Evolutionary conservation across 1,140 invertebrate species (phyloP), one percentile per base, ranked within the genome.

Genomic region (Tetramorium parvispinum): DNA sequence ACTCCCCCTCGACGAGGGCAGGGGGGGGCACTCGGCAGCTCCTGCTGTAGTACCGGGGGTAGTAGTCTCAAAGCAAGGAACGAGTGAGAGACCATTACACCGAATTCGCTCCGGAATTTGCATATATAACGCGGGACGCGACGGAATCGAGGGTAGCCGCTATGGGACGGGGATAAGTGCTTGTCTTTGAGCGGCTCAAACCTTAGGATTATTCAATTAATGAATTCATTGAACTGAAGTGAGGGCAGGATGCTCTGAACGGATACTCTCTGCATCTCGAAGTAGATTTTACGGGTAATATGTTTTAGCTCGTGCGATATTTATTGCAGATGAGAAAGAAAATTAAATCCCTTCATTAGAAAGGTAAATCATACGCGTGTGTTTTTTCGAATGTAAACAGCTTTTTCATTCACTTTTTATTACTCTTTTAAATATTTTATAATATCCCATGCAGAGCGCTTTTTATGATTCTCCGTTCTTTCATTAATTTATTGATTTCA

Each of bases 171-270:
- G 81, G 75, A 91, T 86, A 88, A 89, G 89, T 85, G 85, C 68
- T 82, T 90, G 87, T 91, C 89, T 91, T 91, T 91, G 83, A 92
- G 86, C 89, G 79, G 68, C 86, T 90, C 76, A 83, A 85, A 85
- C 86, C 76, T 71, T 85, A 70, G 78, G 85, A 90, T 92, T 90
- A 92, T 91, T 89, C 86, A 85, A 89, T 91, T 92, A 92, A 91
- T 91, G 81, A 91, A 92, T 92, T 92, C 87, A 88, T 92, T 89
- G 85, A 87, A 86, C 65, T 21, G 65, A 13, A 55, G 10, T 27
- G 65, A 51, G 49, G 65, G 40, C 37, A 81, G 63, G 16, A 13
- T 32, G 32, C 59, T 49, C 21, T 3, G 57, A n/a, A 11, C 55
- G 51, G 68, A 53, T 40, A n/a, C 18, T n/a, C 32, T 57, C 37